Conservation (phyloP, 2,888 invertebrate species). For the Nephrotoma flavescens region DNA sequence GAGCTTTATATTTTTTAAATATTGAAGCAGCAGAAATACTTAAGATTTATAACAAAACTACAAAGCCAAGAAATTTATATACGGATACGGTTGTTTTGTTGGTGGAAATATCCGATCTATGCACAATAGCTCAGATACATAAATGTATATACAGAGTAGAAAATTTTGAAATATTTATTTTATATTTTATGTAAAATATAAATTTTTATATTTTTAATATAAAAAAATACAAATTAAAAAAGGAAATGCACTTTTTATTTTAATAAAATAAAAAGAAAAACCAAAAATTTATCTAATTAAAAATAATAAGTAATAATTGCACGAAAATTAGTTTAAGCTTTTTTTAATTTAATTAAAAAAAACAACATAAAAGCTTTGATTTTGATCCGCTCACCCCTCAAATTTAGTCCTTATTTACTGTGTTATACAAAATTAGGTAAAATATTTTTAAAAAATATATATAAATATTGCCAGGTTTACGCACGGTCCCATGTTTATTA, state of each 20-base stretch:
- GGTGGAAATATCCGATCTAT: not conserved
- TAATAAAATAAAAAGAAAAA: not conserved
- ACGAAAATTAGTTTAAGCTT: slow-evolving; percentile 3
- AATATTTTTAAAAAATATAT: not conserved
- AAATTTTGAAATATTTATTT: slow-evolving; percentile 3
- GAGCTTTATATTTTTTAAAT: not conserved
- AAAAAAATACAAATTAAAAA: not conserved
- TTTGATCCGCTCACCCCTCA: slow-evolving; percentile 1
- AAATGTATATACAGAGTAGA: not conserved
- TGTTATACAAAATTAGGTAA: not conserved
- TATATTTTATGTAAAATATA: not conserved
- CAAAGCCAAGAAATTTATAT: not conserved
- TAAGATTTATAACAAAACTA: not conserved
- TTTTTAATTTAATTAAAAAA: not conserved
- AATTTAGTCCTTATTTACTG: not conserved
- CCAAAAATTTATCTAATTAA: slow-evolving; percentile 2
- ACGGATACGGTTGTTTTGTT: not conserved
- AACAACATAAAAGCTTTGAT: slow-evolving; percentile 3
- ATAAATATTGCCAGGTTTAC: not conserved
- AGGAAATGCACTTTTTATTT: slow-evolving; percentile 1
- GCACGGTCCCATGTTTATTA: not conserved
- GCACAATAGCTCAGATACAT: not conserved
- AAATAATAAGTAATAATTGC: not conserved
- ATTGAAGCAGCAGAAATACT: not conserved
- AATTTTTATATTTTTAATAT: not conserved